A percentile compares a stretch with the other conserved stretches of the same genome.
Conservation (phyloP, 2,797 vertebrate species). For the Zalophus californianus region DNA sequence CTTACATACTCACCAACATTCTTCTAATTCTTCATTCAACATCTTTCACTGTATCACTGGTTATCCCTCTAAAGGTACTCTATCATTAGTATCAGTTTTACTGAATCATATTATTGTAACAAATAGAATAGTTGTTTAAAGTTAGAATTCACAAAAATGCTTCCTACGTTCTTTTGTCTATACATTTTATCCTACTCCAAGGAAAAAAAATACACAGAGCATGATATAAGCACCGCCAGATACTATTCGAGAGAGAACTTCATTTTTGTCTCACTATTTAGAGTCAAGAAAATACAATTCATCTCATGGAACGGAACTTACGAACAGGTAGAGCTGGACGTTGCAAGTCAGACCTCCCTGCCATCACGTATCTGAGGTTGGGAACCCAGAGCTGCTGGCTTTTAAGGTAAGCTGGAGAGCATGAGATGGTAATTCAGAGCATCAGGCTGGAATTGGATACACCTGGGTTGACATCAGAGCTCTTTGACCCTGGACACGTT, state of each 20-base stretch:
- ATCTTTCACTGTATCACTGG: background rate
- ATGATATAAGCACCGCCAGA: background rate
- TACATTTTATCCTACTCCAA: background rate
- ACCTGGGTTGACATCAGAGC: background rate
- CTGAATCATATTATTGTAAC: background rate
- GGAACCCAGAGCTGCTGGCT: background rate
- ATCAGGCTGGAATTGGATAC: background rate
- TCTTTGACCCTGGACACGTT: background rate
- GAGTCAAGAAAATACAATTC: background rate
- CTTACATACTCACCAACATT: background rate
- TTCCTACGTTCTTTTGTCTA: background rate
- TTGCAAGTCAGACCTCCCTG: background rate
- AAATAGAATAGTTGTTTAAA: background rate
- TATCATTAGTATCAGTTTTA: background rate
- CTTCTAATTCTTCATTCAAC: background rate
- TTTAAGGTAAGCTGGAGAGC: background rate
- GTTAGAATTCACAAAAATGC: background rate
- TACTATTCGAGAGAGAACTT: background rate
- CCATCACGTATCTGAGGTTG: background rate
- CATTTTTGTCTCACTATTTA: conserved; percentile 3
- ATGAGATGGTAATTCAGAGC: background rate
- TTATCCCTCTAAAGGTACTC: background rate
- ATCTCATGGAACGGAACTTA: background rate
- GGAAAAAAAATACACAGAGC: background rate
- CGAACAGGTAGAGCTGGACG: background rate